Conservation (phyloP, 35 echinoderm and acorn worm species). For the Acanthaster planci region DNA sequence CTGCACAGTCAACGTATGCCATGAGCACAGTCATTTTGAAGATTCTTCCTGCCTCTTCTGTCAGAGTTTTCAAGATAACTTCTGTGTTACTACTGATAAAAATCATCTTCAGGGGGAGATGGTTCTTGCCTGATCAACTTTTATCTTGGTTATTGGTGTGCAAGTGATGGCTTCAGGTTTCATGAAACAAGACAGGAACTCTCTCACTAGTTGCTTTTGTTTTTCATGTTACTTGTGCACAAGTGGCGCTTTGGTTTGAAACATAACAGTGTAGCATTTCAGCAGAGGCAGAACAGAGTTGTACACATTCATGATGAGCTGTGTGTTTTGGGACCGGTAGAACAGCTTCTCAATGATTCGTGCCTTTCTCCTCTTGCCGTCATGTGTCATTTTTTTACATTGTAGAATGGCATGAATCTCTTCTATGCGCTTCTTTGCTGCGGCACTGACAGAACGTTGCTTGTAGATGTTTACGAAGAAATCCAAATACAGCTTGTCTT, state of each 20-base stretch:
- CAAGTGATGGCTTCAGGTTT: neutral
- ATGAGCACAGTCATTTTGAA: neutral
- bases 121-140: neutral
- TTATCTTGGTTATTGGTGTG: neutral
- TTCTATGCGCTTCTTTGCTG: slow-evolving; percentile 5
- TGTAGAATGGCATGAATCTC: slow-evolving; percentile 10
- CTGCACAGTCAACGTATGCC: slow-evolving; percentile 27
- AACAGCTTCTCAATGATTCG: slow-evolving; percentile 43
- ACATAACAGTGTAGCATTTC: slow-evolving; percentile 17
- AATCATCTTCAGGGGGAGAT: neutral
- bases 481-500: slow-evolving; percentile 19
- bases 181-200: slow-evolving; percentile 14
- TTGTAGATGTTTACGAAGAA: slow-evolving; percentile 7
- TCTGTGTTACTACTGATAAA: neutral
- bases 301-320: slow-evolving; percentile 37
- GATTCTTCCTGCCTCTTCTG: neutral
- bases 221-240: slow-evolving; percentile 26
- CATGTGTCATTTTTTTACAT: slow-evolving; percentile 30
- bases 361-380: slow-evolving; percentile 17
- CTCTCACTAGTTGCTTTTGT: slow-evolving; percentile 24
- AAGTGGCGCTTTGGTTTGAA: slow-evolving; percentile 17
- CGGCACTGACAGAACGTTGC: neutral
- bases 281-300: slow-evolving; percentile 27
- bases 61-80: neutral
- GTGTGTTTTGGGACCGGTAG: slow-evolving; percentile 14